Evolutionary conservation across 2,888 invertebrate species (phyloP), one percentile per base, ranked within the genome.

Genomic region (Nipponacmea schrenckii): DNA sequence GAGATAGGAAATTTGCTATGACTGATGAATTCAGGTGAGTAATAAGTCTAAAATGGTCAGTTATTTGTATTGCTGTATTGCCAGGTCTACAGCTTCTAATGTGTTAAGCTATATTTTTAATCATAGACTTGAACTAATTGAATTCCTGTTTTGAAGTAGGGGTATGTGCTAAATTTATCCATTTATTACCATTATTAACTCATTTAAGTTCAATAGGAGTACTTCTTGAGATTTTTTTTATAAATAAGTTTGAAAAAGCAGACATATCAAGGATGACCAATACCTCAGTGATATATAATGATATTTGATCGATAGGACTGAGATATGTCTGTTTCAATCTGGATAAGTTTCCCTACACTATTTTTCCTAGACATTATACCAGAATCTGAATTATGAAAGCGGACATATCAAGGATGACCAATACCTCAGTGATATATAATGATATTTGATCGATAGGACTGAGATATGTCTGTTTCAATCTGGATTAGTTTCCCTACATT

Each of bases 1-100:
- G 94, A 77, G 94, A 94, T 81, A 93, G 94, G 90, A 99, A 99
- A 89, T 99, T 93, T 90, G 92, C 94, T 67, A 93, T 98, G 92
- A 92, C 92, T 77, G 94, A 93, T 1, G 96, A 97, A 81, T 99
- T 99, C 91, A 94, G 94, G 94, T 94, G 89, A 89, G 83, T 74
- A 12, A 8, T 39, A 39, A 3, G 10, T 39, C 39, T 39, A 8
- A 10, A 5, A 10, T 39, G 39, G 10, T 39, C 10, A 10, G 39
- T 39, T 1, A 39, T 39, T 39, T 39, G 39, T 39, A 39, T 10
- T 39, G 10, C 39, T 39, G 39, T 39, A 39, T 39, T 39, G 8
- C 10, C 10, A 39, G 10, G 10, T 10, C 4, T 39, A 10, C 39
- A 5, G 39, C 1, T 39, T 39, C 39, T 10, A 39, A 39, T 5